Evolutionary conservation across 2,797 vertebrate genomes (phyloP), one percentile per base, ranked within the genome.

Genomic region (Propithecus perrieri): DNA sequence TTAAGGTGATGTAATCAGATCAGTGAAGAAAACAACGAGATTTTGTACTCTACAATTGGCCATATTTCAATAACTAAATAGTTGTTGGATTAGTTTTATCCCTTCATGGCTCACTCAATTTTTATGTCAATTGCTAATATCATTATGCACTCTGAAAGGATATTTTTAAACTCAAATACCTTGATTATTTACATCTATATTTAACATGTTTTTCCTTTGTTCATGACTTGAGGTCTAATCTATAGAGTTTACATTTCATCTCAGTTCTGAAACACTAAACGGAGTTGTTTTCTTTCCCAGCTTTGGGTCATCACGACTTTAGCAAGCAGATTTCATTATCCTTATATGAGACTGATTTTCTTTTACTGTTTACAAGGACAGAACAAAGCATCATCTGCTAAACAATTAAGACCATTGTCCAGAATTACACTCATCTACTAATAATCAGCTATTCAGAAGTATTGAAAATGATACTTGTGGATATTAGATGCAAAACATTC

Each of bases 1-100:
- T 85, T 61, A 83, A 87, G 26, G 48, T 59, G 65, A 78, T 67
- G 3, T 46, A 93, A 96, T 87, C 35, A 81, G 74, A 95, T 78
- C 72, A 74, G 46, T 67, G 46, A 85, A 84, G 50, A 71, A 87
- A 74, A 90, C 79, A 97, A 87, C 72, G 30, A 41, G 18, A 91
- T 92, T 89, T 75, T 94, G 24, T 92, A 63, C 43, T 94, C 35
- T 85, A 17, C 15, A 50, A 59, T 5, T 48, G 83, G 50, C 33
- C 46, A 26, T 92, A 81, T 65, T 84, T 26, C 38, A 89, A 46
- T 83, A 74, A 91, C 33, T 91, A 87, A 84, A 80, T 80, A 93
- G 63, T 43, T 35, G 4, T 71, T 65, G 33, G 15, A n/a, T 89
- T 89, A 7, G 2, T 65, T 84, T 93, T 81, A 91, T 81, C 38